Conservation (phyloP, 2,113 vertebrate genomes). For the Phaetusa simplex region DNA sequence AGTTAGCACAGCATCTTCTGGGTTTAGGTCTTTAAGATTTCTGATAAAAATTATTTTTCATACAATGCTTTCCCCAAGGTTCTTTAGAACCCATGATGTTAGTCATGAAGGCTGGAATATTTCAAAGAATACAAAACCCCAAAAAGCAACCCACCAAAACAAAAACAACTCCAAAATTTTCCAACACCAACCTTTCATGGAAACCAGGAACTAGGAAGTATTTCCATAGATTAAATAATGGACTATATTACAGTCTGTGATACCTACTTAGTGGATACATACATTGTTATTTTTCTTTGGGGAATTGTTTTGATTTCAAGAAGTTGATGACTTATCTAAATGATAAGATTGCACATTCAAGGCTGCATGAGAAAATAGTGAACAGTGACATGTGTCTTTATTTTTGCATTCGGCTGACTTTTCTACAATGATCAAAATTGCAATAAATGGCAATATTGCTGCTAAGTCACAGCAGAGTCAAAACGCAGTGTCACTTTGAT, state of each 20-base stretch:
- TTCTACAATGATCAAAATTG: background rate
- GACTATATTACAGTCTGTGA: background rate
- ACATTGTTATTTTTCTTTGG: background rate
- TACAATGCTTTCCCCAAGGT: background rate
- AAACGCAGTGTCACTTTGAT: background rate
- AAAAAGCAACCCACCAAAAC: background rate
- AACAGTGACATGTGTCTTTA: constrained; percentile 9
- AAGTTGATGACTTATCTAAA: background rate
- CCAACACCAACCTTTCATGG: background rate
- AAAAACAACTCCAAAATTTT: background rate
- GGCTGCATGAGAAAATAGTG: background rate
- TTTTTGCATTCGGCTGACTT: constrained; percentile 5
- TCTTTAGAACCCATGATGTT: background rate
- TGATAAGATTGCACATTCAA: background rate
- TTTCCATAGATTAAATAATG: background rate
- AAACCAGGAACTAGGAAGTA: background rate
- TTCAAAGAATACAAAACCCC: background rate
- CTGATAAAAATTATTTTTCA: background rate
- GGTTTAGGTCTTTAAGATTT: background rate
- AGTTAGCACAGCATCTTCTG: background rate
- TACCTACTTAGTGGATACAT: background rate
- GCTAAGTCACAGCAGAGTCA: background rate
- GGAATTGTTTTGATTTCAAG: background rate
- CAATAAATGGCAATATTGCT: constrained; percentile 22
- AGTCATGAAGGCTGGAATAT: background rate